These are phyloP conservation scores for Scolopax mira DNA, from an alignment of 2,113 vertebrate species.

Conservation along the genomic window DNA sequence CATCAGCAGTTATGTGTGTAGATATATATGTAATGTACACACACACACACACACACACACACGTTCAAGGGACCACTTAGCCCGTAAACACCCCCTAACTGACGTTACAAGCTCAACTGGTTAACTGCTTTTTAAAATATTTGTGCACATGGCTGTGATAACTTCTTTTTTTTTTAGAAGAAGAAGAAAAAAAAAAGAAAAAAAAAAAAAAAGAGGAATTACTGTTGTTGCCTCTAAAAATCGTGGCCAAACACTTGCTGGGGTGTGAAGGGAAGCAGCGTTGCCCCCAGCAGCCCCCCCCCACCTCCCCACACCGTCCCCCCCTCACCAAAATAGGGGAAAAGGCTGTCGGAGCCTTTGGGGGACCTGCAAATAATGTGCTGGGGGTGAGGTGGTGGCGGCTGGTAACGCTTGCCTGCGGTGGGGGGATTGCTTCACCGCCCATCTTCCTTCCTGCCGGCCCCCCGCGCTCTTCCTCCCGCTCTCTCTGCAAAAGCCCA, in stretches of 20 bases:
- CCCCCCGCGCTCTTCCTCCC: conserved; percentile 1
- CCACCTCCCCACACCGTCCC: too few relatives aligned
- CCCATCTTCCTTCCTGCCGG: conserved; percentile 54
- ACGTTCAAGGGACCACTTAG: background rate
- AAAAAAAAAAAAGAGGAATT: conserved; percentile 4
- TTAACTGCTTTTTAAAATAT: background rate
- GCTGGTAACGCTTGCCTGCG: background rate
- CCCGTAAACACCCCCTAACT: background rate
- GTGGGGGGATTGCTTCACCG: conserved; percentile 20
- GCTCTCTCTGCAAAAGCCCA: background rate
- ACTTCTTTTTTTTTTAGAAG: background rate
- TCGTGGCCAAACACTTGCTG: rapidly evolving
- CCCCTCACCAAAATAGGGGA: background rate
- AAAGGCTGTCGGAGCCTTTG: background rate
- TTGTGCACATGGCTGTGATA: background rate
- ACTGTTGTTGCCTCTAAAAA: background rate
- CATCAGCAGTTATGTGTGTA: background rate
- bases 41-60: rapidly evolving
- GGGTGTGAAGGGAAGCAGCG: background rate
- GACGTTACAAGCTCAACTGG: background rate
- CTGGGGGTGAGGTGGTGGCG: rapidly evolving
- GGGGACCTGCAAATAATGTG: background rate
- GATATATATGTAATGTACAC: too few relatives aligned
- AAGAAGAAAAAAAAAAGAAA: background rate
- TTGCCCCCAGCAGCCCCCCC: background rate